Percentiles rank a stretch among this genome's conserved stretches.
Evolutionary conservation across 2,797 vertebrate species (phyloP).

Genomic region (Artibeus jamaicensis): DNA sequence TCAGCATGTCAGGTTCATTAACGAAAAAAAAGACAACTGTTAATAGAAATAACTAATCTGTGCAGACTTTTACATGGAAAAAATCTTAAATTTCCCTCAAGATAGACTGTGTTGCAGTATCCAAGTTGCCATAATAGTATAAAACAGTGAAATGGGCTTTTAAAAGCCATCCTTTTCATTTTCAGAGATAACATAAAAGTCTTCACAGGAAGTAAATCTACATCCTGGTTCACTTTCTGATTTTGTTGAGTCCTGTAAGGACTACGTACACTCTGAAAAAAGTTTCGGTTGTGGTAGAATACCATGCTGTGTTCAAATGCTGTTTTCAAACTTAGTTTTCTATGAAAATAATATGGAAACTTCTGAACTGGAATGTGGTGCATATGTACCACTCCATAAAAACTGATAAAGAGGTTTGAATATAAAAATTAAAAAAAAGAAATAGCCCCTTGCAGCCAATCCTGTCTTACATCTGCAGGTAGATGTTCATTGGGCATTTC

Average conservation of each 20-base stretch:
- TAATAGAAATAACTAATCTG: conserved; percentile 81
- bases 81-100: conserved; percentile 84
- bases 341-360: conserved; percentile 93
- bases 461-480: background rate
- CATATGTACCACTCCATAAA: conserved; percentile 95
- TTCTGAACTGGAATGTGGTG: conserved; percentile 93
- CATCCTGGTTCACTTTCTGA: conserved; percentile 96
- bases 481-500: background rate
- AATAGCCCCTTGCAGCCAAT: background rate
- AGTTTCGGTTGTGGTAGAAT: conserved; percentile 94
- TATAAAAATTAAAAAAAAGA: conserved; percentile 68
- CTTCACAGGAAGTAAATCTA: conserved; percentile 95
- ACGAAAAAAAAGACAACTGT: background rate
- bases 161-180: conserved; percentile 89
- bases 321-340: conserved; percentile 93
- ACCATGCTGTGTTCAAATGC: conserved; percentile 96
- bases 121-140: conserved; percentile 90
- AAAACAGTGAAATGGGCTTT: conserved; percentile 88
- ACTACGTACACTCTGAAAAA: conserved; percentile 54
- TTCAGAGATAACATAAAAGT: conserved; percentile 91
- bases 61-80: conserved; percentile 89
- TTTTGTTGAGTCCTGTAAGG: conserved; percentile 94
- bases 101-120: conserved; percentile 90
- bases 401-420: conserved; percentile 87
- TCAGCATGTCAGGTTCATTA: background rate